Percentiles rank a stretch among this genome's conserved stretches.
These are phyloP conservation scores for Scopus umbretta DNA, from an alignment of 2,113 vertebrate genomes.

Conservation along the genomic window DNA sequence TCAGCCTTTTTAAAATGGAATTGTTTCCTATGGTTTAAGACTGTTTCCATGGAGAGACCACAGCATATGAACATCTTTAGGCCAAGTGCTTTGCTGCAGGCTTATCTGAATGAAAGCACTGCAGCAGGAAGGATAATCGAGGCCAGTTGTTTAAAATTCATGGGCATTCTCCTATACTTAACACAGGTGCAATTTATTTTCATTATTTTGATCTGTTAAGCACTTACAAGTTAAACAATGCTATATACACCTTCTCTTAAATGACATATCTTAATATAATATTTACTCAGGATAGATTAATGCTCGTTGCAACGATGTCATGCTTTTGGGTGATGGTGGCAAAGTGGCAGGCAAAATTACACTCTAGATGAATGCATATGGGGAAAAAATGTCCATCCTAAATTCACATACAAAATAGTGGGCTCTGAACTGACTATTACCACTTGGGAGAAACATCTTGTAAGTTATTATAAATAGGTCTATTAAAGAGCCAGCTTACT, in stretches of 20 bases:
- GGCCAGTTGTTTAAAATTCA: slow-evolving; percentile 52
- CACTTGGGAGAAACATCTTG: not conserved
- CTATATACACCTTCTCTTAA: not conserved
- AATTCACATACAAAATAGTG: not conserved
- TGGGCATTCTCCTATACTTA: not conserved
- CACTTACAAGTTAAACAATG: not conserved
- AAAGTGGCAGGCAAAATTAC: not conserved
- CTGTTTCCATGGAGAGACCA: slow-evolving; percentile 66
- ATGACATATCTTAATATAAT: not conserved
- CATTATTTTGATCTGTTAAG: slow-evolving; percentile 42
- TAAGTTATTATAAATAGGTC: not conserved
- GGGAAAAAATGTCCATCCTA: not conserved
- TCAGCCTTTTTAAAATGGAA: slow-evolving; percentile 22
- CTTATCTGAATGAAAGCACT: slow-evolving; percentile 48
- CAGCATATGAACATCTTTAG: slow-evolving; percentile 52
- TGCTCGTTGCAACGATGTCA: not conserved
- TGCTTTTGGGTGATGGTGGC: not conserved
- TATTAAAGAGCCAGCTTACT: slow-evolving; percentile 10
- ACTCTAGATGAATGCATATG: not conserved
- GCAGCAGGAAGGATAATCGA: slow-evolving; percentile 27
- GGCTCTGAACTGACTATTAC: not conserved
- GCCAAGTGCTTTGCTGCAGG: slow-evolving; percentile 48
- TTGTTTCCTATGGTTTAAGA: slow-evolving; percentile 51
- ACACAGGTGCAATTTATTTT: slow-evolving; percentile 2
- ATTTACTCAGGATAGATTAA: not conserved